A percentile compares a stretch with the other conserved stretches of the same genome.
phyloP scores from a whole-genome alignment of 2,113 vertebrate species.

The Plestiodon gilberti region DNA sequence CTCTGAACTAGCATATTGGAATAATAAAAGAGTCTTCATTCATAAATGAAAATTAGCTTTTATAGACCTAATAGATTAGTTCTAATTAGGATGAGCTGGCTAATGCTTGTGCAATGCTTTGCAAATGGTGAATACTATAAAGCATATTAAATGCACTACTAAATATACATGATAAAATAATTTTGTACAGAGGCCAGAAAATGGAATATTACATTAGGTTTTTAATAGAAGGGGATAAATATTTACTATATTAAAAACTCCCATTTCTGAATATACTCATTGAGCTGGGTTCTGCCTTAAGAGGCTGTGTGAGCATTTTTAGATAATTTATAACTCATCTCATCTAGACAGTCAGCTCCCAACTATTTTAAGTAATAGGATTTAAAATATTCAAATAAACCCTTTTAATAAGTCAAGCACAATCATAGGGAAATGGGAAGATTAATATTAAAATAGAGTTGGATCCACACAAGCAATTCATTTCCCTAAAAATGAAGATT shows the following conservation, averaged over 20 bases:
- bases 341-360: background rate
- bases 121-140: conserved; percentile 15
- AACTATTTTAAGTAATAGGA: background rate
- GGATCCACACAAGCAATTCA: background rate
- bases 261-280: background rate
- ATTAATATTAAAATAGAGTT: conserved; percentile 6
- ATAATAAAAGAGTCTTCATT: conserved; percentile 16
- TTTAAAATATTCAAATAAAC: conserved; percentile 17
- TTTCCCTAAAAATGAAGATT: background rate
- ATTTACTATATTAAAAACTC: conserved; percentile 5
- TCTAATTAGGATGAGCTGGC: background rate
- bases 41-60: background rate
- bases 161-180: background rate
- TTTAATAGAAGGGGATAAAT: background rate
- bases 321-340: conserved; percentile 2
- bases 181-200: background rate
- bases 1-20: background rate
- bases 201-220: background rate
- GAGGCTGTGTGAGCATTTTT: background rate
- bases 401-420: conserved; percentile 10
- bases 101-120: background rate
- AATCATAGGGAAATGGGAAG: conserved; percentile 1
- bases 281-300: background rate
- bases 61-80: conserved; percentile 14
- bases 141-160: background rate